Base-by-base conservation (phyloP, 2,888 invertebrate species). In the Idaea aversata region DNA sequence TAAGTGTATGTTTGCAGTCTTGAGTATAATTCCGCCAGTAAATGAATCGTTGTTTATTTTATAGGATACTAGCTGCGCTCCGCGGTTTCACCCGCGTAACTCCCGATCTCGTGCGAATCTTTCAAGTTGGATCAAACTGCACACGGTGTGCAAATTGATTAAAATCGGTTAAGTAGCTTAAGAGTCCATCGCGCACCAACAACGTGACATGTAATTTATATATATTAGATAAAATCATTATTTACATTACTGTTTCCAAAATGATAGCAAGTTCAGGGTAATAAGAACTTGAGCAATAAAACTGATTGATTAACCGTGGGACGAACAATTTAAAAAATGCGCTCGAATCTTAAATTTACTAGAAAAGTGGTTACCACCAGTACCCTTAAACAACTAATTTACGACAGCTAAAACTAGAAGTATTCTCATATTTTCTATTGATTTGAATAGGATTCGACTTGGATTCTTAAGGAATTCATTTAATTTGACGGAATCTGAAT, bases 401-500 rank as follows among this genome's bases (percentile, higher is more conserved):
- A 47, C 47, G 47, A 47, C 47, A 47, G 13, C 47, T 47, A 47
- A 47, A 47, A 7, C 47, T 47, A 47, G 13, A 47, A 47, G 47
- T 47, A 47, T 47, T 47, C 6, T 3, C 47, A 47, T 47, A 47
- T 47, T 47, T 47, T 13, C 47, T 47, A 47, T 47, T 47, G 47
- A 47, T 47, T 47, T 47, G 47, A 47, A 47, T 47, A 47, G 47
- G 0, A 47, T 7, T 13, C 47, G 47, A 47, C 47, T 47, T 10
- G 47, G 5, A 13, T 47, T 47, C 47, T 47, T 47, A 47, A 61
- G 36, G 63, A 57, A 65, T 65, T 57, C 60, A 66, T 64, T 60
- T 63, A 38, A 58, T 60, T 62, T 3, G 25, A 65, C 47, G 34
- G 65, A 62, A 63, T 68, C 59, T 57, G 47, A 69, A 67, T 47